Conservation (phyloP, 2,797 vertebrate genomes). For the Rhadinocentrus ornatus region DNA sequence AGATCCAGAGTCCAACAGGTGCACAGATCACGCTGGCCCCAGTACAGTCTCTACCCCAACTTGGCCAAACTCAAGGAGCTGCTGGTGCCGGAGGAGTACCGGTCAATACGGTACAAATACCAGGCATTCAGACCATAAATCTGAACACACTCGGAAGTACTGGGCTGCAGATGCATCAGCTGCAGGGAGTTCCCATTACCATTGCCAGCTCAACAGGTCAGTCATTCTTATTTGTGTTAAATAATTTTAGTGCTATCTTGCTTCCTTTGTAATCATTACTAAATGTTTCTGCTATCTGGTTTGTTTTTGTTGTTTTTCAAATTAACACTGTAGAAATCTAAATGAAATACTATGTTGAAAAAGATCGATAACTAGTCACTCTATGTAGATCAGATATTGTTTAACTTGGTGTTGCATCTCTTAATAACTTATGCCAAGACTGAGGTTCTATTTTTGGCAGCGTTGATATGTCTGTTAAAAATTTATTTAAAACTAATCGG, state of each 20-base stretch:
- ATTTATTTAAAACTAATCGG: too few relatives aligned
- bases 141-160: conserved; percentile 90
- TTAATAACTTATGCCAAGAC: too few relatives aligned
- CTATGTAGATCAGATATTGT: not conserved
- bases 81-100: conserved; percentile 77
- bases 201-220: conserved; percentile 90
- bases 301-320: too few relatives aligned
- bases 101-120: conserved; percentile 92
- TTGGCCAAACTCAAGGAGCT: conserved; percentile 86
- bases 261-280: not conserved
- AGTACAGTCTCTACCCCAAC: conserved; percentile 83
- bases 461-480: too few relatives aligned
- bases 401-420: conserved; percentile 2
- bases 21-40: conserved; percentile 95
- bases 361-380: not conserved
- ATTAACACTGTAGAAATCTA: not conserved
- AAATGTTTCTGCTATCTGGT: not conserved
- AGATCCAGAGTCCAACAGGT: conserved; percentile 92
- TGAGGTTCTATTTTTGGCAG: too few relatives aligned
- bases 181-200: conserved; percentile 91
- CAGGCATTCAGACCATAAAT: conserved; percentile 97
- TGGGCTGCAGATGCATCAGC: conserved; percentile 95
- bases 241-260: not conserved
- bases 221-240: conserved; percentile 30
- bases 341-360: not conserved